Base-by-base conservation (phyloP, 2,797 vertebrate species). In the Bucorvus abyssinicus region DNA sequence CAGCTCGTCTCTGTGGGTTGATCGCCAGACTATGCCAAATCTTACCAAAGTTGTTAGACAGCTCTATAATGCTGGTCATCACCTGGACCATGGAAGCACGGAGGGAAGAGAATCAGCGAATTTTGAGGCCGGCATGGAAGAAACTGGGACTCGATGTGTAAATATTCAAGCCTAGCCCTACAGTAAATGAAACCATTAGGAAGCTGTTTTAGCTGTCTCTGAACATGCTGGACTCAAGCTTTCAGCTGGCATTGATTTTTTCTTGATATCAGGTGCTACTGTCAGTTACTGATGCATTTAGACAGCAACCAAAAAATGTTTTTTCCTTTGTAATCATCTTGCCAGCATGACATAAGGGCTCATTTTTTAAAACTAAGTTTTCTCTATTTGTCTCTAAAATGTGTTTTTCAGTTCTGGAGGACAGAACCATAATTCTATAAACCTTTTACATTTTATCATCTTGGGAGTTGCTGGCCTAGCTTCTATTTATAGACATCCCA, bases 341-440 rank as follows among this genome's bases (percentile, higher is more conserved):
- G 67, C 70, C 77, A 78, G 63, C 34, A 65, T 81, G 68, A 87
- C 36, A 82, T 84, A 94, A 91, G 52, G 15, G 16, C 29, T 93
- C 34, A 84, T 96, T 93, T 92, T 90, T 95, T 12, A 64, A 55
- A 91, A 49, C 42, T 75, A 60, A 70, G 75, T 74, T 69, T 82
- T 83, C 50, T 93, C 78, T 90, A 84, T 84, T 82, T 95, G 73
- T 92, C 59, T 83, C 61, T 77, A 22, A 97, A 97, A 96, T 95
- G 49, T n/a, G 42, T 76, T 95, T 93, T 94, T 67, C 47, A 24
- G 22, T 92, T 81, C n/a, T 70, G 73, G 69, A 95, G 64, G 70
- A 83, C 57, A 91, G 78, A 95, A 80, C 3, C 3, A 11, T 87
- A 91, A 93, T 93, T 94, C 87, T 69, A 50, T 45, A 81, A 79